Percentiles rank a stretch among this genome's conserved stretches.
phyloP scores from a whole-genome alignment of 2,113 vertebrate genomes.

The Dipodomys merriami region DNA sequence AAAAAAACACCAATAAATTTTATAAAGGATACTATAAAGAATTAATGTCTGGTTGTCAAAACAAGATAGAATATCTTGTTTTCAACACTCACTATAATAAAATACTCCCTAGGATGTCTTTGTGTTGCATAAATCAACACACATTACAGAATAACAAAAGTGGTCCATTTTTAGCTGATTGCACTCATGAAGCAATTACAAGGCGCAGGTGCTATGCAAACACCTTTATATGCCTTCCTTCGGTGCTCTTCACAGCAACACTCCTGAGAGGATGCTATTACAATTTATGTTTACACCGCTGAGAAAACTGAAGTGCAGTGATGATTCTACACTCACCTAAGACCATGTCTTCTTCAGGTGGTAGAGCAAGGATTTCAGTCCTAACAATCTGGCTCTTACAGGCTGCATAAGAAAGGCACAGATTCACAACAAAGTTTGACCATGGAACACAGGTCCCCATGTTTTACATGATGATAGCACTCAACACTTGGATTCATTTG shows the following conservation, averaged over 20 bases:
- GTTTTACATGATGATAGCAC: not conserved
- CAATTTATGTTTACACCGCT: not conserved
- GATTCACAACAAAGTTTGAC: not conserved
- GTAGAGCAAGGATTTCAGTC: not conserved
- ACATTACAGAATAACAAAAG: conserved; percentile 1
- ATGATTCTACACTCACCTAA: not conserved
- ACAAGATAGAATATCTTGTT: conserved; percentile 15
- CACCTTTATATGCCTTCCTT: not conserved
- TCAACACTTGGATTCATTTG: not conserved
- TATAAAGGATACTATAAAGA: not conserved
- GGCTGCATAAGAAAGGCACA: not conserved
- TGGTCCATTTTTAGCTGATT: not conserved
- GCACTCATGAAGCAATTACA: not conserved
- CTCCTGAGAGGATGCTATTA: not conserved
- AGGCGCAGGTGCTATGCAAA: not conserved
- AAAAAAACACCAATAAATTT: too few relatives aligned
- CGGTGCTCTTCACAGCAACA: not conserved
- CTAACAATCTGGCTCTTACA: not conserved
- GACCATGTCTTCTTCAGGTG: not conserved
- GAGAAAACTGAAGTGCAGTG: not conserved
- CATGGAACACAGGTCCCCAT: not conserved
- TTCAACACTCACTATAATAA: not conserved
- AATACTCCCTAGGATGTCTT: not conserved
- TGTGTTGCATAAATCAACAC: not conserved
- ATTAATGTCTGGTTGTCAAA: conserved; percentile 9